These are phyloP conservation scores for Drosophila nr. fundita DNA, from an alignment of 2,888 invertebrate genomes.

Conservation along the genomic window DNA sequence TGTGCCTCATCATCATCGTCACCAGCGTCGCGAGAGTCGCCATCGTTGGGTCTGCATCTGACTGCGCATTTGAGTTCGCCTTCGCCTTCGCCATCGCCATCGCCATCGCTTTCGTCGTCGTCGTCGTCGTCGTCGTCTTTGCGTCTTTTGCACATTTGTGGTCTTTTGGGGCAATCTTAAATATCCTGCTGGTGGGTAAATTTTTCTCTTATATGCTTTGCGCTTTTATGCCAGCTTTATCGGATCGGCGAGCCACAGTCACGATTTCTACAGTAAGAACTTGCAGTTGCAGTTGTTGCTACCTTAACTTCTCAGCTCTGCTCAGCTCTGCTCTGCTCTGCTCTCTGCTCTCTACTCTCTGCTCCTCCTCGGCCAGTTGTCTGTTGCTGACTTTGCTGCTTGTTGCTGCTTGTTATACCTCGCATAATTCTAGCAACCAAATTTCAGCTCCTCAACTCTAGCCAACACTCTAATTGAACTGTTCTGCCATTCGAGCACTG, in stretches of 20 bases:
- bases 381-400: background rate
- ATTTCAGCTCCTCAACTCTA: slow-evolving; percentile 20
- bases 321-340: background rate
- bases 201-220: slow-evolving; percentile 71
- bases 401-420: slow-evolving; percentile 15
- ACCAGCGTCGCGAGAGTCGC: slow-evolving; percentile 51
- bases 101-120: background rate
- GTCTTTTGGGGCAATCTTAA: slow-evolving; percentile 82
- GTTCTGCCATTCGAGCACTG: slow-evolving; percentile 49
- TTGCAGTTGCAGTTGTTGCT: slow-evolving; percentile 45
- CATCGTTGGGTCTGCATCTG: slow-evolving; percentile 56
- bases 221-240: slow-evolving; percentile 74
- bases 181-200: slow-evolving; percentile 84
- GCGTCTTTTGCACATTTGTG: slow-evolving; percentile 62
- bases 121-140: slow-evolving; percentile 4
- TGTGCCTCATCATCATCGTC: slow-evolving; percentile 56
- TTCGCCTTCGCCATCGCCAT: background rate
- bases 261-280: slow-evolving; percentile 79
- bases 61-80: slow-evolving; percentile 24
- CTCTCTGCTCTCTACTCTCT: background rate
- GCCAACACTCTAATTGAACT: slow-evolving; percentile 60
- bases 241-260: slow-evolving; percentile 83
- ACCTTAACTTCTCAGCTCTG: slow-evolving; percentile 25
- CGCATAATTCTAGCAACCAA: slow-evolving; percentile 44
- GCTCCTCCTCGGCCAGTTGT: background rate